Evolutionary conservation across 2,113 vertebrate species (phyloP), one percentile per base, ranked within the genome.

Genomic region (Ranitomeya imitator): DNA sequence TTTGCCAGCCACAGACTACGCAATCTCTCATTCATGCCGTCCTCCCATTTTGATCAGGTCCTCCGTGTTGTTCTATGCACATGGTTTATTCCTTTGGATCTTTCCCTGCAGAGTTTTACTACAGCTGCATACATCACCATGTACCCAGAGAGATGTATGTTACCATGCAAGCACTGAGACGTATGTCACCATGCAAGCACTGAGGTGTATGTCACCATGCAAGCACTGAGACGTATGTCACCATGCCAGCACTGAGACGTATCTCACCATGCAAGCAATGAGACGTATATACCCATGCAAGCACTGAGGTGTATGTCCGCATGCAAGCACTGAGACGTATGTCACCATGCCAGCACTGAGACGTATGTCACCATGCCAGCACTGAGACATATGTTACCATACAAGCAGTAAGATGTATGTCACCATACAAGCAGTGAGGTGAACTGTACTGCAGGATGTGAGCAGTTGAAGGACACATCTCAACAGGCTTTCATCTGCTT

Each of bases 1-100:
- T 63, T 52, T 55, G 7, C 82, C 65, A 11, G 79, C 26, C 61
- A 23, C 78, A 59, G 37, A 83, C 81, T 83, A 83, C 69, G 69
- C 54, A 67, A 23, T 69, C 63, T 54, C 51, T 84, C 13, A 54
- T 55, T 23, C 8, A 83, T 26, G 14, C 45, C 15, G 63, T n/a
- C 16, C 82, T 10, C 65, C 37, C 51, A 69, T 63, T 69, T 65
- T 16, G 61, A 83, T 65, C 31, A 9, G 19, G 26, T 60, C 11
- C 31, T 21, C 23, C 15, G 37, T 31, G 61, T 19, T 19, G 10
- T 15, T 31, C 13, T 23, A 23, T n/a, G 77, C 51, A 23, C 21
- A 79, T 23, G 23, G 51, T 19, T 57, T n/a, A 57, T 61, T 60
- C 61, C 31, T 81, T 0, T 61, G 55, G n/a, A 37, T 59, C 16